Evolutionary conservation across 2,888 invertebrate species (phyloP).

Genomic region (Hyles lineata): DNA sequence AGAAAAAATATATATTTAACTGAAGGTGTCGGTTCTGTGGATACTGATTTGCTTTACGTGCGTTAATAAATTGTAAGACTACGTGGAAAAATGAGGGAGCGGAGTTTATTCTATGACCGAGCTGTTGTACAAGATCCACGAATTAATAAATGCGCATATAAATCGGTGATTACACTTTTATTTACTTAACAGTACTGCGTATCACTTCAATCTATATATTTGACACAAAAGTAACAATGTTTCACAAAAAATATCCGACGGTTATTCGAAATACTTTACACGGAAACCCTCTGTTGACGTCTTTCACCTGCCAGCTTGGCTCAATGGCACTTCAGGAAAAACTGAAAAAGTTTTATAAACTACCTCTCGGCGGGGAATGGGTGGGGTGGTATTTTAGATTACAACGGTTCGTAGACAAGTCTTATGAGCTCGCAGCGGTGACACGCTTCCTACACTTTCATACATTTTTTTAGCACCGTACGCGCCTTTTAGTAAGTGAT

Average conservation of each 20-base stretch:
- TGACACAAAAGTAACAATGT: conserved; percentile 41
- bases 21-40: neutral
- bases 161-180: neutral
- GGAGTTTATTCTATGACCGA: neutral
- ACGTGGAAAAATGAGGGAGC: neutral
- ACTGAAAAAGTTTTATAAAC: conserved; percentile 55
- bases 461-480: conserved; percentile 9
- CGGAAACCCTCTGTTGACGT: conserved; percentile 45
- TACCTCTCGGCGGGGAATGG: conserved; percentile 40
- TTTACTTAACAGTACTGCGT: neutral
- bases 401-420: conserved; percentile 48
- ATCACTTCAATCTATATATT: conserved; percentile 40
- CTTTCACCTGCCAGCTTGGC: conserved; percentile 54
- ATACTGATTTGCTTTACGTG: neutral
- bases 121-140: neutral
- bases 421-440: conserved; percentile 25
- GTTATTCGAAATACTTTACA: conserved; percentile 49
- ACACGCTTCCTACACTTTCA: neutral
- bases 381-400: conserved; percentile 46
- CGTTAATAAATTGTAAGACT: neutral
- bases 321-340: conserved; percentile 55
- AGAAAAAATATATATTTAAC: conserved; percentile 31
- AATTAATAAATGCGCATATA: neutral
- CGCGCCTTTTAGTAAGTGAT: neutral
- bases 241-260: conserved; percentile 43